Base-by-base conservation (phyloP, 1,140 invertebrate genomes). In the Asobara japonica region DNA sequence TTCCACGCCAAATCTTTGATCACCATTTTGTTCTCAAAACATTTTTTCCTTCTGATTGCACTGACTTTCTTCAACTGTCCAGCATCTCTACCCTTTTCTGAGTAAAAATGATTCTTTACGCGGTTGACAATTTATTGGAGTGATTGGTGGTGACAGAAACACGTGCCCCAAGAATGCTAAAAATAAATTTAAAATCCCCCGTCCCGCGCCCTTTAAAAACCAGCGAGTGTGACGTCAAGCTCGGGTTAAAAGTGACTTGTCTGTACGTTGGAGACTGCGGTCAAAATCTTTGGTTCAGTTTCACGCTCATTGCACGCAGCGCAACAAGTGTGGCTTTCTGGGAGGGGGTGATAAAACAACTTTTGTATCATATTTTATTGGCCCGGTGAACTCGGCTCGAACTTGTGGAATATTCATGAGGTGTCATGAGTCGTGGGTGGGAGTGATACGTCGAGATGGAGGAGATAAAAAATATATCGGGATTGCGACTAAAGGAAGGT, bases 271-370 rank as follows among this genome's bases (percentile, higher is more conserved):
- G 30, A 22, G 48, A 25, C 25, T 1, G 18, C 27, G 38, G 18
- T n/a, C 8, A 67, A 48, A 13, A 48, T 13, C 18, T 31, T 51
- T 16, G 38, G 18, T 45, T 69, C 48, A 69, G 67, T 56, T 33
- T n/a, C 29, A 13, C 48, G 16, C 36, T 69, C 13, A 65, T 65
- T 65, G 62, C 62, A 30, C 31, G 45, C 67, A 5, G 60, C 13
- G 67, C 67, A 69, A 69, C 67, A 69, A 69, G 67, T 69, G 67
- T 66, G 64, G 18, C 25, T 69, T 30, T 18, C 60, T 8, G 27
- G 5, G n/a, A n/a, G n/a, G n/a, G 27, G 3, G 29, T 31, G 25
- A 13, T 27, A n/a, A 64, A 30, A 13, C n/a, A 27, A n/a, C 33
- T 16, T 16, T 16, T 45, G n/a, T 5, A 13, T 7, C 18, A 18